phyloP scores from a whole-genome alignment of 2,113 vertebrate species.

The Nothoprocta pentlandii region DNA sequence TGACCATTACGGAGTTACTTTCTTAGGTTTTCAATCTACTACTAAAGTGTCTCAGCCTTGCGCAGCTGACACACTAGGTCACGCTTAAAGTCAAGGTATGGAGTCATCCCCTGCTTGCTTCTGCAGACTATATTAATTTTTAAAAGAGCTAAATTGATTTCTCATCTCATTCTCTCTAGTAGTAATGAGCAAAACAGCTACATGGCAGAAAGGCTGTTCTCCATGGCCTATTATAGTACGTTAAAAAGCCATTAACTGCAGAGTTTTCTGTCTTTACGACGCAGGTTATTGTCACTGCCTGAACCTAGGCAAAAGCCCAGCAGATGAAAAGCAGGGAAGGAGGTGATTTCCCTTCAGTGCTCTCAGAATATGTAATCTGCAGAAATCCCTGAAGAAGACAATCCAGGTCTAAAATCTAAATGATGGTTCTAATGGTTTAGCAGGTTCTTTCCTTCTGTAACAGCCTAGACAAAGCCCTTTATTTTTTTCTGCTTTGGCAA shows the following conservation, averaged over 20 bases:
- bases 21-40: not conserved
- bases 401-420: not conserved
- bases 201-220: conserved; percentile 1
- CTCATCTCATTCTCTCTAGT: conserved; percentile 27
- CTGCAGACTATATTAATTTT: conserved; percentile 29
- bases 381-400: not conserved
- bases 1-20: not conserved
- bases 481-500: not conserved
- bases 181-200: conserved; percentile 31
- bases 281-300: not conserved
- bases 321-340: not conserved
- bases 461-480: not conserved
- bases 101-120: not conserved
- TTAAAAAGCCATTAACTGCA: conserved; percentile 50
- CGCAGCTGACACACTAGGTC: not conserved
- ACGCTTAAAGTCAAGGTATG: not conserved
- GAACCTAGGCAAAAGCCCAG: not conserved
- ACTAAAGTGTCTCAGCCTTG: not conserved
- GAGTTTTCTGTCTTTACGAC: not conserved
- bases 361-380: not conserved
- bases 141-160: conserved; percentile 43
- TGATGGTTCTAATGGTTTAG: not conserved
- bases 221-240: not conserved
- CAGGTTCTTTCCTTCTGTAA: not conserved
- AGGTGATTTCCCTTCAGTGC: not conserved